phyloP scores from a whole-genome alignment of 2,888 invertebrate genomes.

The Herminia tarsipennalis region DNA sequence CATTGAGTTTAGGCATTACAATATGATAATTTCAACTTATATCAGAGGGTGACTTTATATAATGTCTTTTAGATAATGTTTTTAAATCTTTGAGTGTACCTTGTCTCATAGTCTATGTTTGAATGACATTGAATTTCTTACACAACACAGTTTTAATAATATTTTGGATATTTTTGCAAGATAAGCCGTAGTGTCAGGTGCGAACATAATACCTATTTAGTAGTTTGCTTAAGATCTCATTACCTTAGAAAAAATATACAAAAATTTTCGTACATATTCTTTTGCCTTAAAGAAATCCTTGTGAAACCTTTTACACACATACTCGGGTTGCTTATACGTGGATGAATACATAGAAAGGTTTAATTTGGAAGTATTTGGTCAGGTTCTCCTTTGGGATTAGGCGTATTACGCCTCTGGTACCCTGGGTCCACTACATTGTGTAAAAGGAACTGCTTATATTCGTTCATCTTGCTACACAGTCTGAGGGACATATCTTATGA shows the following conservation, averaged over 20 bases:
- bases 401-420: constrained; percentile 15
- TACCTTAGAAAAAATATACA: neutral
- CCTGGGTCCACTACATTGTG: constrained; percentile 9
- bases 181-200: too few species aligned
- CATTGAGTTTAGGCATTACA: too few species aligned
- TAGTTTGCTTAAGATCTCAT: neutral
- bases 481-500: too few species aligned
- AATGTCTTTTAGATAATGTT: too few species aligned
- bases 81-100: too few species aligned
- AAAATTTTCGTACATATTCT: neutral
- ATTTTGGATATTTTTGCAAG: too few species aligned
- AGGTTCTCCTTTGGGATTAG: constrained; percentile 23
- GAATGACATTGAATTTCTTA: too few species aligned
- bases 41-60: too few species aligned
- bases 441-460: constrained; percentile 16
- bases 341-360: constrained; percentile 16
- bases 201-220: too few species aligned
- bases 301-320: neutral
- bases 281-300: neutral
- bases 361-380: constrained; percentile 36
- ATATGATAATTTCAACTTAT: too few species aligned
- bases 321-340: neutral
- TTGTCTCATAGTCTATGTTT: too few species aligned
- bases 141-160: too few species aligned
- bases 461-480: neutral